Evolutionary conservation across 2,888 invertebrate genomes (phyloP).

Genomic region (Dione vanillae): DNA sequence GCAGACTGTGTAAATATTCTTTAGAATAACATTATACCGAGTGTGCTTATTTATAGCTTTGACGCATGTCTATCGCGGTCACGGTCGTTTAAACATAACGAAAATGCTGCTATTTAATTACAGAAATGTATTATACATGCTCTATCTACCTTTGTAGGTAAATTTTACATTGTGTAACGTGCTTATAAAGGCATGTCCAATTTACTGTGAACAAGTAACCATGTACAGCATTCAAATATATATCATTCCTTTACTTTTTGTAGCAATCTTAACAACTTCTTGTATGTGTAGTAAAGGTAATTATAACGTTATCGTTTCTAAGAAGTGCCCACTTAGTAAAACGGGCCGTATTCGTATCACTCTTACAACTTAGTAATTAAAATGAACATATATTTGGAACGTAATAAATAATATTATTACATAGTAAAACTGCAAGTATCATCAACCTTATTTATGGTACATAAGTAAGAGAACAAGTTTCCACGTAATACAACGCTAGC

Average conservation of each 20-base stretch:
- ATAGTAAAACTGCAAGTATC: neutral
- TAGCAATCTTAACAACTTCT: neutral
- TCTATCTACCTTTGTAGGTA: conserved; percentile 6
- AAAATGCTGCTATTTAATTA: conserved; percentile 18
- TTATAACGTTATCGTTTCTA: conserved; percentile 8
- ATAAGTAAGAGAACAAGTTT: conserved; percentile 23
- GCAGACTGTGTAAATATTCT: conserved; percentile 23
- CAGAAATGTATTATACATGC: conserved; percentile 10
- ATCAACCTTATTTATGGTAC: conserved; percentile 18
- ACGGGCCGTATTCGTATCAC: neutral
- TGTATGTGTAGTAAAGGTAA: conserved; percentile 12
- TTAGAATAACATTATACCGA: conserved; percentile 18
- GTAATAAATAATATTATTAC: neutral
- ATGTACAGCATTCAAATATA: neutral
- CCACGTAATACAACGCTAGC: conserved; percentile 36
- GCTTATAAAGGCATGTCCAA: conserved; percentile 1
- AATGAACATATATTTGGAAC: neutral
- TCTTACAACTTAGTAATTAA: neutral
- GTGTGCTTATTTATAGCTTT: conserved; percentile 23
- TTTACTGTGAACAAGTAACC: neutral
- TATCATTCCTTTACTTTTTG: neutral
- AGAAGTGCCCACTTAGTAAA: conserved; percentile 6
- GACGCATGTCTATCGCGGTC: conserved; percentile 30
- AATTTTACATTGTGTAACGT: conserved; percentile 11
- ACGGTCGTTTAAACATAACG: conserved; percentile 32